Evolutionary conservation across 1,140 invertebrate genomes (phyloP).

Genomic region (Anastrepha obliqua): DNA sequence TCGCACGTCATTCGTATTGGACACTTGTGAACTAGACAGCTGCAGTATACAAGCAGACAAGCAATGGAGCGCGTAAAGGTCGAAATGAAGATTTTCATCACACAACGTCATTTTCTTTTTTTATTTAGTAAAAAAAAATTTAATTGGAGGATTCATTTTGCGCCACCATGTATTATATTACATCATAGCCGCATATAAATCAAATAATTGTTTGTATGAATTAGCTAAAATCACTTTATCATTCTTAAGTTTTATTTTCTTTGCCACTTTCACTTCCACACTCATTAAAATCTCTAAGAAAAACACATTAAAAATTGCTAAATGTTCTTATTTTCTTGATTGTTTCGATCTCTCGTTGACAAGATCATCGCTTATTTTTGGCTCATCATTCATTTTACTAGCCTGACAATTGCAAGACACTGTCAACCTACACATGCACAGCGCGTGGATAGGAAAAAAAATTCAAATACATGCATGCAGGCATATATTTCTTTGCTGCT

Average conservation of each 20-base stretch:
- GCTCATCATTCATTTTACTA: conserved; percentile 20
- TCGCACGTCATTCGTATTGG: neutral
- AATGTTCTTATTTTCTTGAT: neutral
- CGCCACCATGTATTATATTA: too few relatives aligned
- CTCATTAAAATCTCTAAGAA: neutral
- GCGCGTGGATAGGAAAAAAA: neutral
- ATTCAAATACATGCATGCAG: neutral
- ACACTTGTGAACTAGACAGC: too few relatives aligned
- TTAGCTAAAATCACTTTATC: conserved; percentile 3
- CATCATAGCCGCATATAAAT: neutral
- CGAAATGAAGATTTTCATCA: too few relatives aligned
- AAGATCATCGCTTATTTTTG: conserved; percentile 46
- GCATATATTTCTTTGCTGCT: neutral
- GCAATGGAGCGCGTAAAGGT: too few relatives aligned
- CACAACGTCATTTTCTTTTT: too few relatives aligned
- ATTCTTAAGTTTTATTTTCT: neutral
- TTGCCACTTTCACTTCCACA: conserved; percentile 27
- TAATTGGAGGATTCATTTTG: too few relatives aligned
- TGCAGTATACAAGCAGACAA: too few relatives aligned
- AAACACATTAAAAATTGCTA: neutral
- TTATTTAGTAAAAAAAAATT: too few relatives aligned
- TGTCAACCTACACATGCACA: neutral
- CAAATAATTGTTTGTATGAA: too few relatives aligned
- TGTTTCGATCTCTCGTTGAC: conserved; percentile 5
- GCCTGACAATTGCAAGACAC: conserved; percentile 3